These are phyloP conservation scores for Teleopsis dalmanni DNA, from an alignment of 1,140 invertebrate species.

Conservation along the genomic window DNA sequence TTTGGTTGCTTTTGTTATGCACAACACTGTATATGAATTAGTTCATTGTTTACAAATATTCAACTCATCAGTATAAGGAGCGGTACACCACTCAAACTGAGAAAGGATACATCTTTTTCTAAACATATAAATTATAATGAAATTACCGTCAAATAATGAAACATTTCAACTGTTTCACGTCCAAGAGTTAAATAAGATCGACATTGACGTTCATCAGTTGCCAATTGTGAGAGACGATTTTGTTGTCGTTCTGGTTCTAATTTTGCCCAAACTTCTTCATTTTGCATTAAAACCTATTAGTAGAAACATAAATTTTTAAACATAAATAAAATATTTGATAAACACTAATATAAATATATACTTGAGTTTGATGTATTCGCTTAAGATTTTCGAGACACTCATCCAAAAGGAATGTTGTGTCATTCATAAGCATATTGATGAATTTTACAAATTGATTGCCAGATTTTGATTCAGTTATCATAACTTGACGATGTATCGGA, in stretches of 20 bases:
- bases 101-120: too few relatives aligned
- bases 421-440: constrained; percentile 99
- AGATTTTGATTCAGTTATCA: constrained; percentile 74
- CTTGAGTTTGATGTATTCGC: constrained; percentile 91
- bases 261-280: constrained; percentile 58
- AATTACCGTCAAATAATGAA: constrained; percentile 89
- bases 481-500: constrained; percentile 56
- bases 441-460: constrained; percentile 96
- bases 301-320: neutral
- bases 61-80: too few relatives aligned
- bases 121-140: too few relatives aligned
- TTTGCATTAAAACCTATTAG: constrained; percentile 54
- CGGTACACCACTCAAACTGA: too few relatives aligned
- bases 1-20: too few relatives aligned
- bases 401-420: constrained; percentile 94
- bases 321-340: neutral
- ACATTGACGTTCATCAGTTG: constrained; percentile 88
- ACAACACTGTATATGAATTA: too few relatives aligned
- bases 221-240: constrained; percentile 66
- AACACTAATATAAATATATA: too few relatives aligned
- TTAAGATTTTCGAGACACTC: constrained; percentile 93
- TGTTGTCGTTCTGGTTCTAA: constrained; percentile 68
- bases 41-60: too few relatives aligned
- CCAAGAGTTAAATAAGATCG: constrained; percentile 91
- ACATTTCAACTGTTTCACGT: constrained; percentile 94